Conservation (phyloP, 2,797 vertebrate genomes). For the Ptychobarbus kaznakovi region DNA sequence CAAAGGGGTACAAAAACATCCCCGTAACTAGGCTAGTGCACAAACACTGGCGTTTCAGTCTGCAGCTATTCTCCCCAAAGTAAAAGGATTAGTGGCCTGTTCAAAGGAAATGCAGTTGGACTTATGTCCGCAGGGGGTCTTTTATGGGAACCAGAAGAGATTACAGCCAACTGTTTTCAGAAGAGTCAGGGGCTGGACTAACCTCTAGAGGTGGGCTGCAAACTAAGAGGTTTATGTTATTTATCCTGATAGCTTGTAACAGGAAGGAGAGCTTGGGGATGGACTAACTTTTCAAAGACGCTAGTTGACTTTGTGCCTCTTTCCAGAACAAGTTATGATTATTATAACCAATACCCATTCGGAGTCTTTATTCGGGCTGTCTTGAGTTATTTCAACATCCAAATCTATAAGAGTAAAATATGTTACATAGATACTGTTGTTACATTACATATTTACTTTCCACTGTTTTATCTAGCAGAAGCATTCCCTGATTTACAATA, state of each 20-base stretch:
- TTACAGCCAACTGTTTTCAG: conserved; percentile 69
- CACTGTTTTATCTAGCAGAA: conserved; percentile 51
- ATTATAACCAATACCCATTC: background rate
- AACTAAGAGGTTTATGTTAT: conserved; percentile 54
- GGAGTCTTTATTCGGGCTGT: background rate
- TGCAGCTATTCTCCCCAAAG: conserved; percentile 67
- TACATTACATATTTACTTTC: conserved; percentile 51
- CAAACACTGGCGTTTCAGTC: conserved; percentile 59
- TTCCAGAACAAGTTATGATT: background rate
- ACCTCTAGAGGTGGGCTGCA: conserved; percentile 50
- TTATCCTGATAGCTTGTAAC: conserved; percentile 37
- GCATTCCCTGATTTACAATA: conserved; percentile 60
- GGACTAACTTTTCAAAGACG: conserved; percentile 51
- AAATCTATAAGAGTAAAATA: background rate
- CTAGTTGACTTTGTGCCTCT: conserved; percentile 24
- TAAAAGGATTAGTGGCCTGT: conserved; percentile 78
- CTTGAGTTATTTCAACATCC: background rate
- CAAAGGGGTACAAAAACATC: conserved; percentile 50
- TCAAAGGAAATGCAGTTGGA: conserved; percentile 78
- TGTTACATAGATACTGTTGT: background rate
- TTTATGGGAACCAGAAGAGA: conserved; percentile 73
- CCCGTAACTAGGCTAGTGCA: conserved; percentile 39
- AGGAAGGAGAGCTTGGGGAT: conserved; percentile 28
- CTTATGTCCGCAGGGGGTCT: conserved; percentile 67
- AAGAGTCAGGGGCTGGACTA: conserved; percentile 45